Conservation (phyloP, 1,140 invertebrate genomes). For the Himalopsyche phryganea region DNA sequence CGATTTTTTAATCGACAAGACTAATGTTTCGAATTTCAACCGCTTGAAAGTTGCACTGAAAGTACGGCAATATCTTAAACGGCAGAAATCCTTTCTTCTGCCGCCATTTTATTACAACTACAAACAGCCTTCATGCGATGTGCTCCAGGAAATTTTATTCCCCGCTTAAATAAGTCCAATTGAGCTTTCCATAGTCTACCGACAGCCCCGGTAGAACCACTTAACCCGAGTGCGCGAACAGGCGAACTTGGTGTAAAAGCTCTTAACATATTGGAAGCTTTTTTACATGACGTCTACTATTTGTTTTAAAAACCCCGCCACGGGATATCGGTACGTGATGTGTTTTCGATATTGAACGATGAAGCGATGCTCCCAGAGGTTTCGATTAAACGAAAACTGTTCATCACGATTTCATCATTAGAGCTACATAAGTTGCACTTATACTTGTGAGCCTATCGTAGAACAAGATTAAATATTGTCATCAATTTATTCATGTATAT, state of each 20-base stretch:
- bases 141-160: conserved; percentile 9
- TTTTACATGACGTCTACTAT: conserved; percentile 27
- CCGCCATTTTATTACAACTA: too few relatives aligned
- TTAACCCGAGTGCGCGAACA: conserved; percentile 29
- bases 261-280: conserved; percentile 34
- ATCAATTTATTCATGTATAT: too few relatives aligned
- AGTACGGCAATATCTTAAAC: background rate
- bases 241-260: conserved; percentile 19
- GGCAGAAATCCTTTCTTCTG: conserved; percentile 8
- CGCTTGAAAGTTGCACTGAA: too few relatives aligned
- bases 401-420: too few relatives aligned
- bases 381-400: too few relatives aligned
- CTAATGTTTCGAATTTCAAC: too few relatives aligned
- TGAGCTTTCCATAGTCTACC: conserved; percentile 13
- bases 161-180: conserved; percentile 19
- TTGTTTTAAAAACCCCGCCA: conserved; percentile 29
- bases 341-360: conserved; percentile 18
- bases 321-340: conserved; percentile 27
- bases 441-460: too few relatives aligned
- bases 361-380: too few relatives aligned
- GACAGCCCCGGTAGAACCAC: conserved; percentile 25
- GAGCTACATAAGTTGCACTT: too few relatives aligned
- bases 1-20: too few relatives aligned
- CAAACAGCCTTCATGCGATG: background rate
- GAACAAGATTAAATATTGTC: too few relatives aligned